These are phyloP conservation scores for Serilophus lunatus DNA, from an alignment of 2,113 vertebrate species.

Conservation along the genomic window DNA sequence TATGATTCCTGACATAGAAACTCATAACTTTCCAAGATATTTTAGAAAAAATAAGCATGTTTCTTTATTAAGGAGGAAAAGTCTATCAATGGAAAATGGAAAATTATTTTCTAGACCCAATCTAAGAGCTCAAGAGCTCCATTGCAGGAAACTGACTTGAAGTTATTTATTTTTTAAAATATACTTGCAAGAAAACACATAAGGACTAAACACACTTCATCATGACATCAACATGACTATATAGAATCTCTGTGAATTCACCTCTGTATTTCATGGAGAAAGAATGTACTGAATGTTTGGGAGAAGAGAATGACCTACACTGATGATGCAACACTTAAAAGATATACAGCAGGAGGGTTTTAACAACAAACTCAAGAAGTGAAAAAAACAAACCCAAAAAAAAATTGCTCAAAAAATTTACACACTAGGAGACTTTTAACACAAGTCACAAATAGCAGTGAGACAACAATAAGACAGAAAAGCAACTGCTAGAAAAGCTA, in stretches of 20 bases:
- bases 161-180: neutral
- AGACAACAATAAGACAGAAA: conserved; percentile 21
- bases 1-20: neutral
- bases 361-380: conserved; percentile 15
- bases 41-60: neutral
- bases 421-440: conserved; percentile 41
- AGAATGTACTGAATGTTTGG: neutral
- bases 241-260: neutral
- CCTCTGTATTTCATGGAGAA: neutral
- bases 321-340: neutral
- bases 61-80: neutral
- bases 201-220: neutral
- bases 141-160: neutral
- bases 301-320: neutral
- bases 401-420: conserved; percentile 9
- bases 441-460: conserved; percentile 16
- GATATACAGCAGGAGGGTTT: conserved; percentile 1
- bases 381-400: conserved; percentile 7
- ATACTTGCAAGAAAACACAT: neutral
- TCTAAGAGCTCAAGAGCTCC: neutral
- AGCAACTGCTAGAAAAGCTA: conserved; percentile 33
- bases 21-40: neutral
- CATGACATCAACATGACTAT: neutral
- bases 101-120: neutral
- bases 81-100: neutral